Evolutionary conservation across 2,797 vertebrate species (phyloP).

Genomic region (Periparus ater): DNA sequence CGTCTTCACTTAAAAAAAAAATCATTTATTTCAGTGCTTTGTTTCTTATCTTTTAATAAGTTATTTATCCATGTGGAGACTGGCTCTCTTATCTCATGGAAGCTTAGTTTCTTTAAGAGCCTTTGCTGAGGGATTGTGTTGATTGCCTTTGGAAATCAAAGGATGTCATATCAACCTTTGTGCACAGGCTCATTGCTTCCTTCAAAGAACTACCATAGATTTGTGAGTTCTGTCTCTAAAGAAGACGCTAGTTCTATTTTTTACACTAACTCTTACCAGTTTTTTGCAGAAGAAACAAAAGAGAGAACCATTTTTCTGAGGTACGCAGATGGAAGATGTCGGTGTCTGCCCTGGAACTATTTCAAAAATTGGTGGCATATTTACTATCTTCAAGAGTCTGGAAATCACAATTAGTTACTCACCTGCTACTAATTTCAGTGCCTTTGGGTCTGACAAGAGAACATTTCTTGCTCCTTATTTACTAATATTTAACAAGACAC

Average conservation of each 20-base stretch:
- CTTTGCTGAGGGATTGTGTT: not conserved
- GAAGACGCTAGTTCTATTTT: not conserved
- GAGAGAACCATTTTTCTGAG: not conserved
- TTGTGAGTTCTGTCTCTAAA: not conserved
- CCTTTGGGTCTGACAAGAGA: not conserved
- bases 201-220: not conserved
- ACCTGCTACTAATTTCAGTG: not conserved
- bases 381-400: not conserved
- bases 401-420: not conserved
- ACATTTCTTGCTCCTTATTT: not conserved
- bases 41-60: conserved; percentile 50
- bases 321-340: not conserved
- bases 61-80: conserved; percentile 9
- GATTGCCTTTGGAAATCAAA: conserved; percentile 45
- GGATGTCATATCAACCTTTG: not conserved
- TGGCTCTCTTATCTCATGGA: not conserved
- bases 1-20: not conserved
- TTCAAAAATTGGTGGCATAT: not conserved
- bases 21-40: not conserved
- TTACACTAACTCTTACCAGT: not conserved
- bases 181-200: not conserved
- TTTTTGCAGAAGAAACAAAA: not conserved
- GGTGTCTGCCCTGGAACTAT: not conserved
- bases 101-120: conserved; percentile 27
- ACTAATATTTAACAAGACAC: not conserved